These are phyloP conservation scores for Eleutherodactylus coqui DNA, from an alignment of 2,797 vertebrate species.

Conservation along the genomic window DNA sequence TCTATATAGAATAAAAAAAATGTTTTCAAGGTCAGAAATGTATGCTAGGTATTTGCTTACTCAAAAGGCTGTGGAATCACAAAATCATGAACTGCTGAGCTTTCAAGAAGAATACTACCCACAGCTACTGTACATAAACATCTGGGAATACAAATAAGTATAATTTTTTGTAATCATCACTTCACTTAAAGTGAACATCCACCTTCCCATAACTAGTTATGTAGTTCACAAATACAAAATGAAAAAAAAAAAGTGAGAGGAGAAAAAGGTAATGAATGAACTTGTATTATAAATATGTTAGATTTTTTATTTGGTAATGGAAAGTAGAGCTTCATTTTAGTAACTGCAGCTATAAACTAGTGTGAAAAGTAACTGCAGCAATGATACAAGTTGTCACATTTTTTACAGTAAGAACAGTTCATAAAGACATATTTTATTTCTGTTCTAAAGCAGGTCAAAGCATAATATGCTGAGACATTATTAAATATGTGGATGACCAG, in stretches of 20 bases:
- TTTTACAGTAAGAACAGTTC: not conserved
- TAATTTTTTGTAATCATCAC: not conserved
- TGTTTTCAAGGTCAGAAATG: not conserved
- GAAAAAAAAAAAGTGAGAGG: too few relatives aligned
- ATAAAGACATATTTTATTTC: not conserved
- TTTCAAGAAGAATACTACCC: not conserved
- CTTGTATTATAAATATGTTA: not conserved
- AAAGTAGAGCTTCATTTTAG: not conserved
- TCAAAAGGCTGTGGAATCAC: not conserved
- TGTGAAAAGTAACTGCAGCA: not conserved
- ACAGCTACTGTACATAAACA: not conserved
- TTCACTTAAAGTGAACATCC: not conserved
- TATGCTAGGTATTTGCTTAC: not conserved
- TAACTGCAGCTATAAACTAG: not conserved
- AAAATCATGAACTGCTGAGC: not conserved
- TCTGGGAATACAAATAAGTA: not conserved
- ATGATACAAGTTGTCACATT: not conserved
- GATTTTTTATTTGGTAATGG: not conserved
- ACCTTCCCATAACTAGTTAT: not conserved
- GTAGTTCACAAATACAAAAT: not conserved
- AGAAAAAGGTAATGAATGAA: too few relatives aligned
- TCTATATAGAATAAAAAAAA: not conserved
- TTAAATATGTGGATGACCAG: slow-evolving; percentile 39
- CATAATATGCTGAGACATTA: slow-evolving; percentile 34
- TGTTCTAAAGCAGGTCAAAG: slow-evolving; percentile 13